Evolutionary conservation across 2,113 vertebrate genomes (phyloP).

Genomic region (Himantopus leucocephalus): DNA sequence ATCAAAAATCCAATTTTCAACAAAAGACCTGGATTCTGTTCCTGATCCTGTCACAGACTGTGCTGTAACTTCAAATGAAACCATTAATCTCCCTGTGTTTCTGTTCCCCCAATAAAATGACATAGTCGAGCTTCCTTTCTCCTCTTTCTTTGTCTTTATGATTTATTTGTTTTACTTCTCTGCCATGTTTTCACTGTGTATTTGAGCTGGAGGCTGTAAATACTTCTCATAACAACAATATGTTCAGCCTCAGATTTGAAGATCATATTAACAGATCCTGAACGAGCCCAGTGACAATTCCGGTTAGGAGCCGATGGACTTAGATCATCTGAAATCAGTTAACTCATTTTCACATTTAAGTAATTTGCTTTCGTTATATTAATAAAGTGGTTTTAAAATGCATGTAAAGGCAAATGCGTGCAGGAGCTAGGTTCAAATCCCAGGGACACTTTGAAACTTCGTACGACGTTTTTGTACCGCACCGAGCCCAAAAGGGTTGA

Average conservation of each 20-base stretch:
- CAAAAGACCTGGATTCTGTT: not conserved
- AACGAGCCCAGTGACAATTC: not conserved
- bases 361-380: conserved; percentile 35
- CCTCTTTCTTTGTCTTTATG: conserved; percentile 60
- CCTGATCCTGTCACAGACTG: not conserved
- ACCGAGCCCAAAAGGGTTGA: not conserved
- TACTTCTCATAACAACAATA: conserved; percentile 23
- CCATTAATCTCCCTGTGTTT: conserved; percentile 9
- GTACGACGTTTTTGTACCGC: not conserved
- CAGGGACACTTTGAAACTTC: not conserved
- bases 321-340: not conserved
- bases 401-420: conserved; percentile 1
- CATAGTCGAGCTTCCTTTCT: not conserved
- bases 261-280: not conserved
- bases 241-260: not conserved
- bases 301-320: not conserved
- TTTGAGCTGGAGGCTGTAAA: conserved; percentile 36
- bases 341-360: conserved; percentile 23
- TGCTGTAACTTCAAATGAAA: conserved; percentile 34
- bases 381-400: conserved; percentile 31
- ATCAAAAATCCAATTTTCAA: conserved; percentile 52
- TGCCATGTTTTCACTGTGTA: not conserved
- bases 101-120: conserved; percentile 11
- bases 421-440: not conserved
- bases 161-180: conserved; percentile 56